Base-by-base conservation (phyloP, 1,140 invertebrate genomes). In the Ruditapes philippinarum region DNA sequence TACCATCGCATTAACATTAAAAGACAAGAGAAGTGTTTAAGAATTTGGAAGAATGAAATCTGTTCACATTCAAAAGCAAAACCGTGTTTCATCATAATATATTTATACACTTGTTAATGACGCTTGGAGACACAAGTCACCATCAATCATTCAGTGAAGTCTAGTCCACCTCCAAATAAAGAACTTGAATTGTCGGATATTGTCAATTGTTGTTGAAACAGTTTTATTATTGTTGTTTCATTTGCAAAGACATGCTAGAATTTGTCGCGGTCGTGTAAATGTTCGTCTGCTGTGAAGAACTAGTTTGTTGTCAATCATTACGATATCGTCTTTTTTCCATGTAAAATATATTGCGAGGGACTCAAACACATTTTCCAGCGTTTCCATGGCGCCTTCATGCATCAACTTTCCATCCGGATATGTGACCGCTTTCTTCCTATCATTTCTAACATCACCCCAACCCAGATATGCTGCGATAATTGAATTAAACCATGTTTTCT, bases 401-500 rank as follows among this genome's bases (percentile, higher is more conserved):
- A 94, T 92, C 45, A 73, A 60, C 28, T 81, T 78, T 49, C 90
- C 93, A 90, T 93, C 60, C 42, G 85, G 31, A 68, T 81, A 94
- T 25, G 90, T 92, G 0, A 95, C 90, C 11, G 94, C 92, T 60
- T 89, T 92, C 76, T 92, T 89, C 9, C 92, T 84, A 49, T 89
- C 90, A 88, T 95, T 95, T 57, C 94, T 68, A 19, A 54, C 70
- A 68, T 95, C 93, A 38, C 89, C 83, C 93, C 93, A 95, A 0
- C 93, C 94, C 1, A 78, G 80, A 74, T 94, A 95, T 17, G 91
- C 93, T 25, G 93, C 93, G n/a, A 94, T 93, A n/a, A 95, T 90
- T 0, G 94, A 94, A 70, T 95, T 95, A 81, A 94, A 94, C 93
- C 93, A 95, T 19, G 91, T 93, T 82, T 91, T 91, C 68, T 91